Conservation (phyloP, 2,797 vertebrate species). For the Netta rufina region DNA sequence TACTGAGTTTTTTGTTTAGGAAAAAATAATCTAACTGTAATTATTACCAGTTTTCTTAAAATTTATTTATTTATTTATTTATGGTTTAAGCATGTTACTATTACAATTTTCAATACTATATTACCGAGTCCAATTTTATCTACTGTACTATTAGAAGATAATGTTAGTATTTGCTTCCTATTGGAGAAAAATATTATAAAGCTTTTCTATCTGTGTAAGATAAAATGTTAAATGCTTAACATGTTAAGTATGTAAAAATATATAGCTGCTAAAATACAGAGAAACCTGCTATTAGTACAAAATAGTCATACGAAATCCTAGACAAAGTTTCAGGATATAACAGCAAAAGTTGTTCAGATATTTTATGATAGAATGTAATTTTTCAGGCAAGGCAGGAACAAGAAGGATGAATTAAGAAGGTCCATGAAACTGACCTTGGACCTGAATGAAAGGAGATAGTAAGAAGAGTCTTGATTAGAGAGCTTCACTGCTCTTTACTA, state of each 20-base stretch:
- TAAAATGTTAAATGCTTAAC: not conserved
- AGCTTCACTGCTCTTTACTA: not conserved
- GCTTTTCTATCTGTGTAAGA: not conserved
- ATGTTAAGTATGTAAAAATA: not conserved
- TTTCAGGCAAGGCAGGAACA: not conserved
- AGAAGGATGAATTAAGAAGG: not conserved
- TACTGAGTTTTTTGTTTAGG: not conserved
- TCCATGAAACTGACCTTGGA: not conserved
- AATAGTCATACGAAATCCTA: not conserved
- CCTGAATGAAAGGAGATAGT: not conserved
- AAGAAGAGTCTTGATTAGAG: not conserved
- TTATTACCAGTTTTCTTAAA: not conserved
- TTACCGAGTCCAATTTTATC: not conserved
- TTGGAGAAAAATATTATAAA: not conserved
- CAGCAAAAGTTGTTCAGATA: not conserved
- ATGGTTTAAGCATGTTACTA: not conserved
- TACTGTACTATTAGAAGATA: not conserved
- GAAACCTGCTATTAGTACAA: not conserved
- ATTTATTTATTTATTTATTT: not conserved
- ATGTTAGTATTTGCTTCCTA: not conserved
- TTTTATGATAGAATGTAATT: not conserved
- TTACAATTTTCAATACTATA: not conserved
- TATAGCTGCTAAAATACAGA: not conserved
- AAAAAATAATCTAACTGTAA: not conserved
- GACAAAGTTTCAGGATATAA: not conserved